Evolutionary conservation across 2,797 vertebrate genomes (phyloP), one percentile per base, ranked within the genome.

Genomic region (Cygnus olor): DNA sequence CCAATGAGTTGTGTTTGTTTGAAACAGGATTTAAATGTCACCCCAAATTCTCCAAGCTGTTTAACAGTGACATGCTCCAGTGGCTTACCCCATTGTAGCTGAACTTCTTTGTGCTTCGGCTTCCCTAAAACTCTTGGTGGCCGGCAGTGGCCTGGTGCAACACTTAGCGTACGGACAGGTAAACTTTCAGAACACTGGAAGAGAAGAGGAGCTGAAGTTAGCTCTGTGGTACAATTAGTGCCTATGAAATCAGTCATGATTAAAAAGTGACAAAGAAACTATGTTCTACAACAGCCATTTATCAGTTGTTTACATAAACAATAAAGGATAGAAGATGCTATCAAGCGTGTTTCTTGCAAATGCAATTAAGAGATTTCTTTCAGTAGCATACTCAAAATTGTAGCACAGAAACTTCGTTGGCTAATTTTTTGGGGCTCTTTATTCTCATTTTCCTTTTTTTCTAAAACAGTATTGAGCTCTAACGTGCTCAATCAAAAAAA

Each of bases 91-190:
- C 99, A 99, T 66, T 99, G 98, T 86, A 99, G 98, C 97, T 98
- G 98, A 83, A 99, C 98, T 93, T 99, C 99, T 98, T 98, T 99
- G 98, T 99, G 99, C 98, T 99, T 99, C 74, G 99, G 98, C 98
- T 99, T 99, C 90, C 99, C 99, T 97, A 99, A 92, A 74, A 99
- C 97, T 91, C 98, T 97, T 6, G 99, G 99, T 2, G 98, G 98
- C 82, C 98, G 98, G 97, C 99, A 99, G 72, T 96, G 98, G n/a
- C 98, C 99, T 21, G 99, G 99, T 20, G 99, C 99, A 63, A 99
- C 97, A 78, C 98, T 99, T 89, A 98, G 98, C 57, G 99, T 99
- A 51, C 98, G 98, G 88, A 99, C 98, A 30, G 98, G 98, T 95
- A 99, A 98, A 91, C 98, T 99, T 57, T 98, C 98, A 25, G 99